Base-by-base conservation (phyloP, 1,140 invertebrate genomes). In the Aphaenogaster rudis region DNA sequence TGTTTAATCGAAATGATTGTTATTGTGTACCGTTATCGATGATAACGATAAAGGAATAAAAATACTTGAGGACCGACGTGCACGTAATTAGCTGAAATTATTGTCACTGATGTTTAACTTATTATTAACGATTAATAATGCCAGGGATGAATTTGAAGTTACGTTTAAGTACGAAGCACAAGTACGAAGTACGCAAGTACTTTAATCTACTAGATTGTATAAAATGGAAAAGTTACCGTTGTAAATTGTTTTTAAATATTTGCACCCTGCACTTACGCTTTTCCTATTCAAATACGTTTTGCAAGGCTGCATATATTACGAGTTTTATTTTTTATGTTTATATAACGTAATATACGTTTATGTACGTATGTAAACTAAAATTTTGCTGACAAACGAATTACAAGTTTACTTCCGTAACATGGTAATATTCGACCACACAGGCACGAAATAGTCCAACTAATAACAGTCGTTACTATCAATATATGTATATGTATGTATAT, bases 381-480 rank as follows among this genome's bases (percentile, higher is more conserved):
- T 45, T 61, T 84, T 59, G 42, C 42, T 61, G 80, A 84, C 2
- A 45, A 84, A 82, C 50, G 17, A 72, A 74, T 63, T 61, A 74
- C 42, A 84, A 5, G 17, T 74, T 74, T 74, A 71, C 66, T 61
- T 87, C 71, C 50, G 88, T 63, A 52, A 78, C 11, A 67, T 21
- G 64, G 66, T 87, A 84, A 89, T 90, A 52, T 78, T 82, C 69
- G 71, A 92, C 89, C 64, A 6, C 82, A 91, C 74, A 92, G 91
- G 91, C 91, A 92, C 91, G 91, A 92, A 90, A 89, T 86, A 92
- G 89, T 91, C 63, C 82, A 91, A 85, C 86, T 89, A 92, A 92
- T 67, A 86, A 80, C 78, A 90, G 86, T 91, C 79, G 86, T 88
- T 87, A 81, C 69, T 88, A 90, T 88, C 66, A 64, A 36, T 88